Evolutionary conservation across 2,888 invertebrate species (phyloP).

Genomic region (Muschampia plurimacula): DNA sequence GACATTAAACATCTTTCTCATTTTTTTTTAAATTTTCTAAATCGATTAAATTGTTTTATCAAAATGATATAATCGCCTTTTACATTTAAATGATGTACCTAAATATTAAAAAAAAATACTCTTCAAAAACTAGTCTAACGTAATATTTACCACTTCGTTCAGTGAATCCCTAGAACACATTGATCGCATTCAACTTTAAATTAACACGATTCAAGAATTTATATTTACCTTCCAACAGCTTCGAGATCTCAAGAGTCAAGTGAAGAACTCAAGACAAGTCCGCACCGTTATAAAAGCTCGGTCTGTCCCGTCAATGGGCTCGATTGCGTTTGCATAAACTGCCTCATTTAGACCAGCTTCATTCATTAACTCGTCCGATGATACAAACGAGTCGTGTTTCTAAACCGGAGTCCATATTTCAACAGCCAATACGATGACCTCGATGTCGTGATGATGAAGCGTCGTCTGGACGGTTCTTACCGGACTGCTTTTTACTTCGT

Average conservation of each 20-base stretch:
- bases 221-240: constrained; percentile 26
- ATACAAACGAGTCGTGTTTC: constrained; percentile 27
- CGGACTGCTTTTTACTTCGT: constrained; percentile 16
- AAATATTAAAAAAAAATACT: background rate
- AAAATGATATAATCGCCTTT: too few relatives aligned
- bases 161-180: background rate
- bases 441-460: constrained; percentile 18
- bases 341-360: constrained; percentile 48
- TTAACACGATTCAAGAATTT: constrained; percentile 29
- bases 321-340: constrained; percentile 49
- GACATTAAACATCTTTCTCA: background rate
- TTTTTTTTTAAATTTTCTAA: background rate
- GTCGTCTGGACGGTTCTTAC: background rate
- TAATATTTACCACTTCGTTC: background rate
- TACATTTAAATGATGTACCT: too few relatives aligned
- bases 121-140: background rate
- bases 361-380: constrained; percentile 48
- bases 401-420: constrained; percentile 35
- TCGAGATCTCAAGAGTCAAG: constrained; percentile 20
- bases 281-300: constrained; percentile 46
- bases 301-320: constrained; percentile 49
- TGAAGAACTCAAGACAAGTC: constrained; percentile 37
- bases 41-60: background rate
- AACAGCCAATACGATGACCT: constrained; percentile 26
- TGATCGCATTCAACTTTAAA: constrained; percentile 1